A percentile compares a stretch with the other conserved stretches of the same genome.
These are phyloP conservation scores for Ophioderma brevispina DNA, from an alignment of 35 echinoderm and acorn worm species.

Conservation along the genomic window DNA sequence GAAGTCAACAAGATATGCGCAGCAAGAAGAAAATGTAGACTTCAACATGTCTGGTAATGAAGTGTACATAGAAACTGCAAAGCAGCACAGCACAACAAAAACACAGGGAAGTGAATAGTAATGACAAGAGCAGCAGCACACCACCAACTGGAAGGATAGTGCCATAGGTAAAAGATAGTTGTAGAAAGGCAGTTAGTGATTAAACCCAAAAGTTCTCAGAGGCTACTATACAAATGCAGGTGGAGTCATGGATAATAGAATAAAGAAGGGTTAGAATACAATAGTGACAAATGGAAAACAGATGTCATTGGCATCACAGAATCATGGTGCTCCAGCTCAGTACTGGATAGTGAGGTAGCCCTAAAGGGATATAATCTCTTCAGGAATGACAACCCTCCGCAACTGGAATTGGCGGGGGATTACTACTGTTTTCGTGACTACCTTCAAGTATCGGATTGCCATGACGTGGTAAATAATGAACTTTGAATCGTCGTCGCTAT, in stretches of 20 bases:
- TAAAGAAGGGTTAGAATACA: background rate
- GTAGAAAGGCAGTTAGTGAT: background rate
- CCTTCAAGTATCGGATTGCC: background rate
- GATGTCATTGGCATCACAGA: conserved; percentile 7
- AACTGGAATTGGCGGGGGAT: background rate
- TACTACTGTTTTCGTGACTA: background rate
- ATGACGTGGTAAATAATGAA: background rate
- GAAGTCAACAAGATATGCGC: background rate
- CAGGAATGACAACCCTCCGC: background rate
- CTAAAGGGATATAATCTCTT: background rate
- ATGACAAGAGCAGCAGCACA: background rate
- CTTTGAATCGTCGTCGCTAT: conserved; percentile 10
- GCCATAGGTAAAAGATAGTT: background rate
- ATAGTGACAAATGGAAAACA: background rate
- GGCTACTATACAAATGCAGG: conserved; percentile 12
- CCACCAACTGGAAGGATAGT: background rate
- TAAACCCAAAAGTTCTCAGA: background rate
- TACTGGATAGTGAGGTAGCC: conserved; percentile 11
- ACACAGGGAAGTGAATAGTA: background rate
- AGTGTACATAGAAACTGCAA: background rate
- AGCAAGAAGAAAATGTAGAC: background rate
- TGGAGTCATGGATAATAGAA: conserved; percentile 1
- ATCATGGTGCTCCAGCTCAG: background rate
- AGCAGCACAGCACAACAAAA: background rate
- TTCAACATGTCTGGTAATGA: background rate